Evolutionary conservation across 2,113 vertebrate genomes (phyloP), one percentile per base, ranked within the genome.

Genomic region (Bagarius yarrelli): DNA sequence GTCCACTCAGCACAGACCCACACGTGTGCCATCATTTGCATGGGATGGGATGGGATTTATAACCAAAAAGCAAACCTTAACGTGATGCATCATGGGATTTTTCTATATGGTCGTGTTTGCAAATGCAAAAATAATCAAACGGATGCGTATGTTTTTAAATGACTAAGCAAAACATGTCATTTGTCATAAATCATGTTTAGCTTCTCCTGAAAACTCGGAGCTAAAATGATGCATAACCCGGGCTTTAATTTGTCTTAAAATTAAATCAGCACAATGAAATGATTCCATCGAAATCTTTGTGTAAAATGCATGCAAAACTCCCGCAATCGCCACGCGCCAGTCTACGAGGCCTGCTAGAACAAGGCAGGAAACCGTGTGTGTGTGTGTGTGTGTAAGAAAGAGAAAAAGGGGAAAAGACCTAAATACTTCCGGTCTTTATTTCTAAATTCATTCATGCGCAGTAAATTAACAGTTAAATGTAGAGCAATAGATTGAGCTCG

Each of bases 401-500:
- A 55, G 53, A 30, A 70, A 14, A 3, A 50, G 0, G 13, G 1
- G 18, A 4, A 76, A 5, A 47, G 9, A 87, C 90, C 85, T 90
- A 85, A 90, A 88, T 87, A 88, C 88, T 89, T 88, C 57, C 52
- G 59, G 64, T 57, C 53, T 67, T 91, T 87, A 90, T 88, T 87
- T 89, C 84, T 76, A 85, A 86, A 83, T 86, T 88, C 88, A 90
- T 86, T 88, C 86, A 92, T 84, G 16, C 3, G 63, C 23, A 64
- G 75, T 8, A 11, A 60, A 3, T 16, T 27, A 18, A 23, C 23
- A 63, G 15, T 61, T 50, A 25, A 70, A 14, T 50, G 66, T 13
- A 6, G 4, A 47, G 34, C 79, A 27, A 18, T 27, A 66, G 12
- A 53, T 50, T 0, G 32, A 63, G 32, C 78, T 11, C 21, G 19